Evolutionary conservation across 2,888 invertebrate genomes (phyloP), one percentile per base, ranked within the genome.

Genomic region (Macrostomum cliftonense): DNA sequence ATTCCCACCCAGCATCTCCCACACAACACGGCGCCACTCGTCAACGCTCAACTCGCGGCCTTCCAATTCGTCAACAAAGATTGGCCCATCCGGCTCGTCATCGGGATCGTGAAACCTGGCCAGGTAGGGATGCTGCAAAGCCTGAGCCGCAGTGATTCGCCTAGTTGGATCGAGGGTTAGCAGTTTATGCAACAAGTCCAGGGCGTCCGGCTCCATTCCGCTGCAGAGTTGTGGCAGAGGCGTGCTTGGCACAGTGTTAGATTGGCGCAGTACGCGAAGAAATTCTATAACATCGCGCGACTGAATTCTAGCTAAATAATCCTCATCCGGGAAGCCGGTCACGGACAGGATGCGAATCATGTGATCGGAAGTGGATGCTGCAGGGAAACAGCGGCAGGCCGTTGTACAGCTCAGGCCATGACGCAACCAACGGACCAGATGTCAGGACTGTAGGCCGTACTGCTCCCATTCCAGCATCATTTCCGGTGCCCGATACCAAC

Each of bases 391-490:
- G 75, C 14, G 91, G 88, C 59, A 83, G 78, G 48, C 89, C 82
- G 1, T 89, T 93, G 55, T 93, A 75, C 59, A 95, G 75, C 71
- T 95, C 95, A n/a, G 13, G 95, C 95, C 86, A 95, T 91, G 61
- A 95, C 95, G 73, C 95, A 95, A 20, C 95, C 95, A 44, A 95
- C 93, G 0, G 89, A 91, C 95, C 95, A 95, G 68, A 95, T 88
- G 70, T 95, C 95, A n/a, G 54, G 95, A 95, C 28, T 28, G 28
- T 28, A 28, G 28, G 72, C 89, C 91, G 70, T 97, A 97, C 68
- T 93, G 93, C 95, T 95, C 97, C 97, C 97, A 97, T 71, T 97
- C 97, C 38, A 97, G 78, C 91, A 97, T 97, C 56, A 97, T 97
- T 77, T 97, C 97, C n/a, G 97, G 97, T 13, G 97, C 97, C 55